Evolutionary conservation across 1,140 invertebrate species (phyloP), one percentile per base, ranked within the genome.

Genomic region (Subanguina moxae): DNA sequence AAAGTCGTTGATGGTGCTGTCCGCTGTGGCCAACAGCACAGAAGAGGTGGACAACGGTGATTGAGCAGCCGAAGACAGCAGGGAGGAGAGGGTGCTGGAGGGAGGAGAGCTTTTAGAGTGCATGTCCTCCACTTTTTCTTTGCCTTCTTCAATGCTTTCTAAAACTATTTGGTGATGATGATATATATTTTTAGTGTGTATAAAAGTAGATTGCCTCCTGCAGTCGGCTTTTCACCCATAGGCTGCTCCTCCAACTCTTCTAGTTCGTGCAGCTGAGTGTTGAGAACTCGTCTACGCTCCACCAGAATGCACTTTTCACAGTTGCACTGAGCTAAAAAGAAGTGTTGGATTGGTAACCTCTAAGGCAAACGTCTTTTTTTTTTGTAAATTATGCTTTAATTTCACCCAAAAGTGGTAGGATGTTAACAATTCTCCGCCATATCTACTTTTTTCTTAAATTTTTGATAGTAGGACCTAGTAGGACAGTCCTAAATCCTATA

Each of bases 221-320:
- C 11, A 11, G 3, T 38, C 3, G 32, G 32, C 11, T 38, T 3
- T 38, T 38, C 32, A 38, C 3, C 32, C 32, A 3, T 38, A 5
- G 32, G 32, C 27, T 61, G 58, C 19, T 61, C 28, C n/a, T n/a
- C n/a, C 23, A 21, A 46, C 27, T 74, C 75, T 66, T 77, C 75
- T 15, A 77, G 58, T 57, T 78, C 75, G 52, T 78, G 76, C 19
- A 78, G 59, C 45, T 74, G 76, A 43, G 72, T 72, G 61, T 78
- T 78, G 57, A 78, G 65, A 15, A 76, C 71, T 48, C 76, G 58
- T 1, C 76, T 62, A 58, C 74, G 75, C 42, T 78, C 76, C 15
- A 78, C 76, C 52, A 78, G 43, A 52, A 68, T 68, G 57, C 76
- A 78, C 57, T 76, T 66, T n/a, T 65, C 64, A 61, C 76, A 77